A percentile compares a stretch with the other conserved stretches of the same genome.
phyloP scores from a whole-genome alignment of 2,797 vertebrate species.

The Ficedula albicollis region DNA sequence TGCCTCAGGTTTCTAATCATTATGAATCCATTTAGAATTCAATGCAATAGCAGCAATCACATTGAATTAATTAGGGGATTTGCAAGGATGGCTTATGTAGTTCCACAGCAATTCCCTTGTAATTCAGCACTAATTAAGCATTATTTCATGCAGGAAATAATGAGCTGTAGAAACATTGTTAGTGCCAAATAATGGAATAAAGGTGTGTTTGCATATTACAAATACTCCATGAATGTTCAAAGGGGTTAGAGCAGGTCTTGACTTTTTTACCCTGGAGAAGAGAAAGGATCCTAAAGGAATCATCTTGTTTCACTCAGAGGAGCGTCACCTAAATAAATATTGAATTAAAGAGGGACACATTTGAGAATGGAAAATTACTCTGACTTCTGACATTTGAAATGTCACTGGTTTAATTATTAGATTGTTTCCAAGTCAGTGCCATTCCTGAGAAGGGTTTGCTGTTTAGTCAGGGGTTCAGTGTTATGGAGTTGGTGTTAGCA shows the following conservation, averaged over 20 bases:
- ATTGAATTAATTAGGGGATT: slow-evolving; percentile 61
- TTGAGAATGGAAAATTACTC: slow-evolving; percentile 24
- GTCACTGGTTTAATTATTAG: slow-evolving; percentile 49
- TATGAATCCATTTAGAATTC: slow-evolving; percentile 62
- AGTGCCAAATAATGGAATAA: slow-evolving; percentile 66
- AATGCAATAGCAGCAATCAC: slow-evolving; percentile 30
- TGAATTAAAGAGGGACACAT: slow-evolving; percentile 9
- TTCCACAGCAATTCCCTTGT: slow-evolving; percentile 55
- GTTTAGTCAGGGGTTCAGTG: neutral
- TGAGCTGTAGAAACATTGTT: slow-evolving; percentile 66
- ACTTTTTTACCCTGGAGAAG: neutral
- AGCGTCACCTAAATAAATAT: slow-evolving; percentile 41
- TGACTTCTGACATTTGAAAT: slow-evolving; percentile 45
- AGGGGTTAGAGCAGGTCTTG: slow-evolving; percentile 49
- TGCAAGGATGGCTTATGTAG: slow-evolving; percentile 43
- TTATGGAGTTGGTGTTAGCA: neutral
- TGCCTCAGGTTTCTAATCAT: slow-evolving; percentile 53
- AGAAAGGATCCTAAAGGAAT: neutral
- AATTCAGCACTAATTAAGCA: slow-evolving; percentile 66
- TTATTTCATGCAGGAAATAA: slow-evolving; percentile 72
- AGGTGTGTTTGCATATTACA: slow-evolving; percentile 58
- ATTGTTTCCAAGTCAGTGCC: slow-evolving; percentile 27
- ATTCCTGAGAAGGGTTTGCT: neutral
- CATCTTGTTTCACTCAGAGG: neutral
- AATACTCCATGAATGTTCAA: slow-evolving; percentile 29